Evolutionary conservation across 1,140 invertebrate species (phyloP).

Genomic region (Halictus rubicundus): DNA sequence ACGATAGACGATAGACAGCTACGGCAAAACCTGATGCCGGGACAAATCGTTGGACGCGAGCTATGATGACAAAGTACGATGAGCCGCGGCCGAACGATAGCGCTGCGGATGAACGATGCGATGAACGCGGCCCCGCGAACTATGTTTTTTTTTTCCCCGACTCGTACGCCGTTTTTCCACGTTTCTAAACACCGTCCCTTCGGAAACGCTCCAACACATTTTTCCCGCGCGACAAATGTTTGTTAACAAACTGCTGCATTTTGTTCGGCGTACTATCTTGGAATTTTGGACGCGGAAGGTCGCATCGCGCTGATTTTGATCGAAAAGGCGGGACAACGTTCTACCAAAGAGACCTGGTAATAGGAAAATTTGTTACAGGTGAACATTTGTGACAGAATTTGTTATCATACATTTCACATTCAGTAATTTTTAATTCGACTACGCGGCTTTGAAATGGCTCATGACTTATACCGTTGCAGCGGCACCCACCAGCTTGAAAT

Average conservation of each 20-base stretch:
- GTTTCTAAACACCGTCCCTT: slow-evolving; percentile 43
- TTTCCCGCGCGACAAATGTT: slow-evolving; percentile 10
- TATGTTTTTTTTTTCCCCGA: background rate
- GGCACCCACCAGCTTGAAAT: too few species aligned
- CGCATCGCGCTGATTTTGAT: too few species aligned
- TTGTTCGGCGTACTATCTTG: background rate
- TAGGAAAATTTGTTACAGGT: background rate
- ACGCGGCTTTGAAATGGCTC: too few species aligned
- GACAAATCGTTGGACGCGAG: slow-evolving; percentile 41
- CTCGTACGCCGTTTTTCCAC: slow-evolving; percentile 7
- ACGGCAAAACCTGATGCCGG: slow-evolving; percentile 29
- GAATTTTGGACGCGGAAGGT: background rate
- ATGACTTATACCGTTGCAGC: too few species aligned
- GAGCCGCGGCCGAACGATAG: slow-evolving; percentile 43
- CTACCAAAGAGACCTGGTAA: too few species aligned
- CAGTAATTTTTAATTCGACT: too few species aligned
- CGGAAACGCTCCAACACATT: slow-evolving; percentile 24
- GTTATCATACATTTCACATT: too few species aligned
- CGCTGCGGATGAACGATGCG: slow-evolving; percentile 32
- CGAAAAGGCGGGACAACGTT: too few species aligned
- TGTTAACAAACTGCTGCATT: slow-evolving; percentile 35
- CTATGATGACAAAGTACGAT: slow-evolving; percentile 62
- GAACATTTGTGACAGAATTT: too few species aligned
- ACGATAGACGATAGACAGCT: slow-evolving; percentile 30
- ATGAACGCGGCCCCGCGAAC: slow-evolving; percentile 10